Base-by-base conservation (phyloP, 1,140 invertebrate species). In the Maniola jurtina region DNA sequence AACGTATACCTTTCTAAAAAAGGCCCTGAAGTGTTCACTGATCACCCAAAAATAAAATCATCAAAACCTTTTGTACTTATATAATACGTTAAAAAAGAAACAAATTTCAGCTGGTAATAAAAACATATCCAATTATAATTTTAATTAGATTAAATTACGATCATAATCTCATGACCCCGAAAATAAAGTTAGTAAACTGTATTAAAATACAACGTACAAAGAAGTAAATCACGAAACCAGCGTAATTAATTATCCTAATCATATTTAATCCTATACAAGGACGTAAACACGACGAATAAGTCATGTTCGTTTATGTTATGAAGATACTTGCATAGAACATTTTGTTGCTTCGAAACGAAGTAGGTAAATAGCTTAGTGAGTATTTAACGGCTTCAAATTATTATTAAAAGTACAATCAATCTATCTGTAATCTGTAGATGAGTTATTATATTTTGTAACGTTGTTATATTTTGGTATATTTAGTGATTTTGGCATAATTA, bases 191-290 rank as follows among this genome's bases (percentile, higher is more conserved):
- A 40, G n/a, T 57, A n/a, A n/a, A n/a, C n/a, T n/a, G n/a, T n/a
- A 55, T 6, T 57, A 57, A 55, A 55, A 55, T 55, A 55, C 16
- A 55, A 55, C 6, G 52, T 34, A 55, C 52, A 55, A 54, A 62
- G 36, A 40, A 14, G 35, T 35, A 68, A 72, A 57, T 48, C 59
- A 54, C 59, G 48, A 42, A 71, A 57, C 48, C 15, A 42, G 55
- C 35, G 59, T 64, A 65, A 68, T 72, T 72, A 72, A 72, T 58
- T 58, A 72, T 68, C 67, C 45, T 72, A 72, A 68, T 68, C 63
- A n/a, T n/a, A n/a, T n/a, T n/a, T n/a, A n/a, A n/a, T n/a, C 66
- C 7, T 33, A 25, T 40, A 63, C 61, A 63, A 45, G 50, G 61
- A 63, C 61, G 54, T 68, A 68, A 70, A 73, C 67, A 70, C 64